phyloP scores from a whole-genome alignment of 1,140 invertebrate genomes.

The Lasaia peninsularis region DNA sequence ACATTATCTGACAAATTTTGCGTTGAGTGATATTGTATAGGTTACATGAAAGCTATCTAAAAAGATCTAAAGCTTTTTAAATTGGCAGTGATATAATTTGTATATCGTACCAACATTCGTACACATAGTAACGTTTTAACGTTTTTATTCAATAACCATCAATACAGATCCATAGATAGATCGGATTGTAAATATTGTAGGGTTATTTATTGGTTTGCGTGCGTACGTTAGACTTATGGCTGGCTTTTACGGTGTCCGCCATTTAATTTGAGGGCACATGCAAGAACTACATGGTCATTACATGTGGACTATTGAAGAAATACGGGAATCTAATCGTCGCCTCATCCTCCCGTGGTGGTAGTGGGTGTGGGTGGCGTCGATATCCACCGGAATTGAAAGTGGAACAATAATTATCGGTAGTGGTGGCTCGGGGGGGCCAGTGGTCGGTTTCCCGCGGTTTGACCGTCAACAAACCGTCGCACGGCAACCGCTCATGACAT shows the following conservation, averaged over 20 bases:
- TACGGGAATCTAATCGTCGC: slow-evolving; percentile 62
- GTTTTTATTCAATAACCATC: slow-evolving; percentile 37
- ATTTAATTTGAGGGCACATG: slow-evolving; percentile 65
- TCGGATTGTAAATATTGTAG: slow-evolving; percentile 40
- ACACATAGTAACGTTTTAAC: slow-evolving; percentile 20
- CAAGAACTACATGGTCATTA: slow-evolving; percentile 58
- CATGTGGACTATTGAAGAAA: slow-evolving; percentile 47
- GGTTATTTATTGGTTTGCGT: slow-evolving; percentile 49
- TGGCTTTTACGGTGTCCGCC: slow-evolving; percentile 55
- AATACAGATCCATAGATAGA: slow-evolving; percentile 18
- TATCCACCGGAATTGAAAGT: slow-evolving; percentile 60
- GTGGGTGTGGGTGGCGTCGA: slow-evolving; percentile 48
- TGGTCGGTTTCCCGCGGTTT: slow-evolving; percentile 61
- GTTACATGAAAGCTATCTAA: no score
- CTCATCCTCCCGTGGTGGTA: slow-evolving; percentile 54
- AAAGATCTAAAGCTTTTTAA: no score
- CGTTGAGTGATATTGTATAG: no score
- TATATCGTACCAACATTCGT: neutral
- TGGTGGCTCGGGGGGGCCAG: slow-evolving; percentile 44
- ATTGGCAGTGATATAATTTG: neutral
- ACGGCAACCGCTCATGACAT: slow-evolving; percentile 73
- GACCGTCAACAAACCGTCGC: slow-evolving; percentile 74
- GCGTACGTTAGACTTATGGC: slow-evolving; percentile 46
- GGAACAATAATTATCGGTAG: slow-evolving; percentile 71
- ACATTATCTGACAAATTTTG: no score